Evolutionary conservation across 2,113 vertebrate genomes (phyloP), one percentile per base, ranked within the genome.

Genomic region (Tenrec ecaudatus): DNA sequence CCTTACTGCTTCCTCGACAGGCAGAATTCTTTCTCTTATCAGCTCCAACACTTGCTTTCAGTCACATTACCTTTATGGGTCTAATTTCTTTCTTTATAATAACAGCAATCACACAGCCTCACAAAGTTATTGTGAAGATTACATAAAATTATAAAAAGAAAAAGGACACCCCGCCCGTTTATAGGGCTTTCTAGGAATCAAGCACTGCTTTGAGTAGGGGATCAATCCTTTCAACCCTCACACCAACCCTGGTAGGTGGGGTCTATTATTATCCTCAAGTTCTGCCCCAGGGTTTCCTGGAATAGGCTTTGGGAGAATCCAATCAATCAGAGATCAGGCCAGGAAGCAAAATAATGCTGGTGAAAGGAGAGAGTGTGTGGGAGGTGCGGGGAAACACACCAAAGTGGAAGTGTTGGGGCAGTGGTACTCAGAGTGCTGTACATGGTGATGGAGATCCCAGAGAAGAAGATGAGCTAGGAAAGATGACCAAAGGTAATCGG

Each of bases 61-160:
- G 8, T 87, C 77, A 80, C 0, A 1, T 19, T 53, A 78, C 10
- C 27, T 83, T 40, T 58, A 22, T 90, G 75, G 82, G 79, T 68
- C 23, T 91, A 22, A 33, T 68, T 83, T 89, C 20, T 6, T 33
- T n/a, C 79, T 9, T 10, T 86, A 29, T 23, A 69, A 66, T 17
- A 17, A 43, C 82, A 73, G 76, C 5, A 82, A 83, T 75, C 22
- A 43, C 16, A 78, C 0, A 0, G 89, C 43, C 19, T 66, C 27
- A 10, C 31, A 6, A 17, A 95, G 19, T 76, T 60, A 31, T 9
- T 86, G 57, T 79, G 68, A 36, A 91, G 58, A 33, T 73, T 36
- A 89, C 89, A 86, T 82, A 84, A 69, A 92, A 58, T 11, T 58
- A 22, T 36, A 62, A 58, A 69, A 64, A 68, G 29, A 88, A 89